phyloP scores from a whole-genome alignment of 2,888 invertebrate species.

The Drosophila borealis region DNA sequence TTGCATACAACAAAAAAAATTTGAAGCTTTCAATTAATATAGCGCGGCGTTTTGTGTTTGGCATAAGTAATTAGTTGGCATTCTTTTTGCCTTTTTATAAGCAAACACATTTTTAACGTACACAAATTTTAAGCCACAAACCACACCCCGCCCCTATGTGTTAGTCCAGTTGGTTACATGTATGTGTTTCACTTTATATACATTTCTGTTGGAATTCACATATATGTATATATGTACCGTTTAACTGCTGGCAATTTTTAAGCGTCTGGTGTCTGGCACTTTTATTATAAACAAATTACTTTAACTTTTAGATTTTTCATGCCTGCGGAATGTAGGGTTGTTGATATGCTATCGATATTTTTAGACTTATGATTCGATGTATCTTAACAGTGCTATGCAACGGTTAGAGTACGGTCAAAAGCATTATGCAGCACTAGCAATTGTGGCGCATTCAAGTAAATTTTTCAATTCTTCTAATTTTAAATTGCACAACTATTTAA shows the following conservation, averaged over 20 bases:
- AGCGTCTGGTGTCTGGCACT: slow-evolving; percentile 20
- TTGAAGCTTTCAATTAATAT: slow-evolving; percentile 58
- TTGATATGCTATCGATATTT: slow-evolving; percentile 63
- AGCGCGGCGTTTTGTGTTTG: slow-evolving; percentile 41
- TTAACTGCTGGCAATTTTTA: slow-evolving; percentile 21
- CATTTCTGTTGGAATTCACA: neutral
- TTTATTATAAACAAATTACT: slow-evolving; percentile 60
- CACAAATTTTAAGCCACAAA: slow-evolving; percentile 40
- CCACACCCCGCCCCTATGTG: slow-evolving; percentile 49
- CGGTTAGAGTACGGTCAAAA: neutral
- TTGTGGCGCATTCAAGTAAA: slow-evolving; percentile 27
- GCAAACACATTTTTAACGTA: slow-evolving; percentile 38
- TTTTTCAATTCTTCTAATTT: neutral
- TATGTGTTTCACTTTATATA: slow-evolving; percentile 6
- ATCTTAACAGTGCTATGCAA: slow-evolving; percentile 13
- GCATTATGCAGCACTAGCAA: slow-evolving; percentile 37
- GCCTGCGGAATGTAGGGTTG: slow-evolving; percentile 62
- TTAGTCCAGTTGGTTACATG: slow-evolving; percentile 14
- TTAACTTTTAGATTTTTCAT: slow-evolving; percentile 60
- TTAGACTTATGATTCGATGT: slow-evolving; percentile 7
- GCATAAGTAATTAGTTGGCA: slow-evolving; percentile 61
- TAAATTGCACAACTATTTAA: neutral
- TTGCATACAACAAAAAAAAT: slow-evolving; percentile 54
- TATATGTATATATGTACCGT: slow-evolving; percentile 40
- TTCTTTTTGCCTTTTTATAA: slow-evolving; percentile 35